Conservation (phyloP, 1,140 invertebrate genomes). For the Alviniconcha marisindica region DNA sequence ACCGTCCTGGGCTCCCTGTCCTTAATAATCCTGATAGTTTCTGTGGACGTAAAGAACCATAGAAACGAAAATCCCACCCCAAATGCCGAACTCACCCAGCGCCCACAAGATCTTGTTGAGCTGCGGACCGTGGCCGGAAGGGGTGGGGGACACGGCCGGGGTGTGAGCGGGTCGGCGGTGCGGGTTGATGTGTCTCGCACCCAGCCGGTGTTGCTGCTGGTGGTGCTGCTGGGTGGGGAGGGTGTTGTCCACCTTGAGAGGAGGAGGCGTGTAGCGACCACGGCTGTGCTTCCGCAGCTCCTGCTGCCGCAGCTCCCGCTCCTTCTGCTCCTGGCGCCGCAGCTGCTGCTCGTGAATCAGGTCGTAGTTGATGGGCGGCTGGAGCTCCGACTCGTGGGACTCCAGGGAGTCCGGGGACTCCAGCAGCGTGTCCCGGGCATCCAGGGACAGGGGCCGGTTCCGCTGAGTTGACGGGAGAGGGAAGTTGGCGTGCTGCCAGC, state of each 20-base stretch:
- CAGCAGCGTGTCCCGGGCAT: not conserved
- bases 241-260: not conserved
- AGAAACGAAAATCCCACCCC: too few species aligned
- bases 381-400: not conserved
- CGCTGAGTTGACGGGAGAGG: not conserved
- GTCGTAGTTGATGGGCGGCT: conserved; percentile 4
- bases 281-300: not conserved
- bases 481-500: conserved; percentile 21
- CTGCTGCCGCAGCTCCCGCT: not conserved
- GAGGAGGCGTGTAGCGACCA: not conserved
- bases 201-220: not conserved
- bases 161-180: conserved; percentile 3
- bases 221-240: not conserved
- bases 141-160: conserved; percentile 5
- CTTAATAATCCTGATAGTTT: too few species aligned
- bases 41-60: too few species aligned
- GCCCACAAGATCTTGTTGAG: conserved; percentile 18
- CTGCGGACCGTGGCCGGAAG: not conserved
- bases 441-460: not conserved
- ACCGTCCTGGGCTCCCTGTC: too few species aligned
- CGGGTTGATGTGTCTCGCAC: not conserved
- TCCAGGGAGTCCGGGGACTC: conserved; percentile 1
- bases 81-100: not conserved
- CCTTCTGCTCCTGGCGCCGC: conserved; percentile 1
- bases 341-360: not conserved